Evolutionary conservation across 2,113 vertebrate genomes (phyloP).

Genomic region (Puma concolor): DNA sequence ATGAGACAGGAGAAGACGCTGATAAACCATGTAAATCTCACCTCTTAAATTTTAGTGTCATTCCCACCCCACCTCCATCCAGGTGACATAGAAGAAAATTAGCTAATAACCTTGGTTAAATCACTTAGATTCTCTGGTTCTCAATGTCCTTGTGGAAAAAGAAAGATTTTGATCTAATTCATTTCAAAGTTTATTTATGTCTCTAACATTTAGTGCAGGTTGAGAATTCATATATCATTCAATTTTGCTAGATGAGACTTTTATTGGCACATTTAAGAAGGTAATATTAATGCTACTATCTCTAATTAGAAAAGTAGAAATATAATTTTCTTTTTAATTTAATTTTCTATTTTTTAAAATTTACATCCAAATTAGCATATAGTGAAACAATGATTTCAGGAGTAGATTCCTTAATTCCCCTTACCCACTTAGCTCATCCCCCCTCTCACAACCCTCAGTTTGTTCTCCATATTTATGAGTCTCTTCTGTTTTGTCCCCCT

Average conservation of each 20-base stretch:
- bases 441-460: too few relatives aligned
- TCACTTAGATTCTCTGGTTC: neutral
- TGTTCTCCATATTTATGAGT: too few relatives aligned
- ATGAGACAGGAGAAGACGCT: neutral
- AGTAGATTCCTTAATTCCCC: too few relatives aligned
- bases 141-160: neutral
- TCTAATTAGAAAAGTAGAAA: conserved; percentile 17
- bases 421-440: too few relatives aligned
- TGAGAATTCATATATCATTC: neutral
- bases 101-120: neutral
- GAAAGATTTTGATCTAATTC: neutral
- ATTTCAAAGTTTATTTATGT: neutral
- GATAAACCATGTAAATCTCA: neutral
- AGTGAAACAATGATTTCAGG: too few relatives aligned
- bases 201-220: neutral
- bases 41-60: neutral
- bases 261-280: neutral
- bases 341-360: too few relatives aligned
- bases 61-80: fast-evolving
- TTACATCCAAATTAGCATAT: too few relatives aligned
- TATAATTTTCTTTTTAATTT: neutral
- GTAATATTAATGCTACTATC: neutral
- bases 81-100: neutral
- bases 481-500: too few relatives aligned
- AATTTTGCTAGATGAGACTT: neutral